Base-by-base conservation (phyloP, 2,113 vertebrate species). In the Gopherus flavomarginatus region DNA sequence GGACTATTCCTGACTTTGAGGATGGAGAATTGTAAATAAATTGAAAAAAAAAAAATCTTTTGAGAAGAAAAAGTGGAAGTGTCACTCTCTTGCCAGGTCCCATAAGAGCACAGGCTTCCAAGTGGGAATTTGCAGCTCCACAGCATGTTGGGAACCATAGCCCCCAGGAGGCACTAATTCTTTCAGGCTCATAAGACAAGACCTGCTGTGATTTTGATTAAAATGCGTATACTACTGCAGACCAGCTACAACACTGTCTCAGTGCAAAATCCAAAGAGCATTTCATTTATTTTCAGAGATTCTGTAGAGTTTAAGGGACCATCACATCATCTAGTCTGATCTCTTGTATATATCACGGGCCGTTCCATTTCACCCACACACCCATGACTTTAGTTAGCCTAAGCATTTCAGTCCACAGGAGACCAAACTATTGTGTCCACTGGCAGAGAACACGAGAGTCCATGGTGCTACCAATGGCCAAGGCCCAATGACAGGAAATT, bases 141-240 rank as follows among this genome's bases (percentile, higher is more conserved):
- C 90, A 93, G 90, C 94, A 96, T 92, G 81, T 24, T 47, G 79
- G 89, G 86, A 97, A 83, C 65, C 69, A 44, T 54, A 88, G 88
- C 59, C 83, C 92, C 75, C 88, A 16, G 62, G 92, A 44, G 94
- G 90, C 53, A 81, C 31, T 57, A 81, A 96, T 87, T 81, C 94
- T 93, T 90, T 44, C 96, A 85, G 93, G 93, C 35, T 92, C 93
- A 53, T n/a, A 86, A 94, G 86, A 78, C 31, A 96, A 95, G 91
- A 16, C 93, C 93, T 5, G 10, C 92, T 79, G 87, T 0, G 83
- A 93, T 54, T 95, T 90, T 95, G 17, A 94, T 91, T 95, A 90
- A 5, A 0, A 3, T 1, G 21, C 38, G 19, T 19, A 5, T 22
- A 62, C 83, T 21, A 81, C 89, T 44, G 52, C 96, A 94, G 90